Evolutionary conservation across 2,113 vertebrate species (phyloP), one percentile per base, ranked within the genome.

Genomic region (Dromaius novaehollandiae): DNA sequence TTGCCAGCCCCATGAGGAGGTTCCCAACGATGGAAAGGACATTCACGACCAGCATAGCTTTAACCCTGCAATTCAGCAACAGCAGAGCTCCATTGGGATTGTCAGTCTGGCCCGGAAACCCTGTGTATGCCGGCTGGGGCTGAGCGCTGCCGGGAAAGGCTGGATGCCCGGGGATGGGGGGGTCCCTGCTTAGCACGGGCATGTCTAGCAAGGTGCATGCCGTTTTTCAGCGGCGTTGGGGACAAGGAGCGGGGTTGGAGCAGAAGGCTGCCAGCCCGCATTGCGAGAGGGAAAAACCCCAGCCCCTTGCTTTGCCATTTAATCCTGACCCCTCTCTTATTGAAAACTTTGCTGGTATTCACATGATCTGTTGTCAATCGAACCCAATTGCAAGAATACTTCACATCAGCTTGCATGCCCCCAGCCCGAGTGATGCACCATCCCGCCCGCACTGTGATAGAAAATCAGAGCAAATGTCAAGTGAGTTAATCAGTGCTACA

Each of bases 1-100:
- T 99, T 1, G 99, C 98, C 88, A 99, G 95, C 7, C 98, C 98
- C 99, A 99, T 99, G 61, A 99, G 96, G n/a, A 99, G 98, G 70
- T 99, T 98, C 86, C 98, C 99, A 15, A 36, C 69, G 17, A 99
- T n/a, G 14, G 99, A 98, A 75, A 99, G 97, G 75, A 98, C 9
- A 2, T 99, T 99, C 89, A 99, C 94, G 89, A 98, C 96, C 95
- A 99, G 88, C 99, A 99, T 99, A 51, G 99, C 99, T 97, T 98
- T 99, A 68, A 99, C 97, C 97, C 99, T 99, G 98, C 95, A 97
- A 97, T 61, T 89, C 80, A 84, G 90, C 85, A 96, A 93, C 95
- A 94, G 86, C 90, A 91, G 61, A 40, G 77, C 65, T 55, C 19
- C 40, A 90, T 25, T 63, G 82, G 32, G 7, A 66, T 50, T 84